phyloP scores from a whole-genome alignment of 2,888 invertebrate genomes.

The Physocephala rufipes region DNA sequence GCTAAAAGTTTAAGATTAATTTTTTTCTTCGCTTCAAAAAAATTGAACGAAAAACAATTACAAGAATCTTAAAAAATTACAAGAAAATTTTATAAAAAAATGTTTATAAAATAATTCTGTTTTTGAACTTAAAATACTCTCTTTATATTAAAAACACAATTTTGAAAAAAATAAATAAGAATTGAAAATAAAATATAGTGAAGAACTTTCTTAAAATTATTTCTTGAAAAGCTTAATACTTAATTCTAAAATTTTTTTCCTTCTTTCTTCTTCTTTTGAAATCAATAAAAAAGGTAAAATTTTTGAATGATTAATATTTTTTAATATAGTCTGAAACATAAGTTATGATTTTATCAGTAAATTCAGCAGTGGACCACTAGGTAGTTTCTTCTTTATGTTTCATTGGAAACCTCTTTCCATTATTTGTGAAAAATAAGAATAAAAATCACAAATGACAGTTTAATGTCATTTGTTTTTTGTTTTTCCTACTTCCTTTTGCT shows the following conservation, averaged over 20 bases:
- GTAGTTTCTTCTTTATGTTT: background rate
- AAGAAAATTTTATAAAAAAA: no score
- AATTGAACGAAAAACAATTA: no score
- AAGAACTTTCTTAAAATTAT: no score
- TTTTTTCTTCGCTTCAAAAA: no score
- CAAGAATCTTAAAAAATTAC: no score
- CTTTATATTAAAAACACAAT: no score
- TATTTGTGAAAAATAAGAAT: background rate
- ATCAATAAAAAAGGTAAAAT: background rate
- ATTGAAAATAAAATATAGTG: no score
- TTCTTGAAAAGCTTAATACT: no score
- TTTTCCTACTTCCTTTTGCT: background rate
- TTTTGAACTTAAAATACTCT: no score
- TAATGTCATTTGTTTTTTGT: background rate
- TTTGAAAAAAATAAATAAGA: no score
- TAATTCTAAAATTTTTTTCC: background rate
- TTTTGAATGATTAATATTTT: background rate
- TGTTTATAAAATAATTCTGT: no score
- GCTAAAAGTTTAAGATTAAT: no score
- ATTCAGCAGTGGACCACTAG: background rate
- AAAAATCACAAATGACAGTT: background rate
- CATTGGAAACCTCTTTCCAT: background rate
- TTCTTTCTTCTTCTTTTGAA: background rate
- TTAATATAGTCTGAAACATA: background rate
- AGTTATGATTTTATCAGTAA: background rate